Base-by-base conservation (phyloP, 2,797 vertebrate genomes). In the Cuculus canorus region DNA sequence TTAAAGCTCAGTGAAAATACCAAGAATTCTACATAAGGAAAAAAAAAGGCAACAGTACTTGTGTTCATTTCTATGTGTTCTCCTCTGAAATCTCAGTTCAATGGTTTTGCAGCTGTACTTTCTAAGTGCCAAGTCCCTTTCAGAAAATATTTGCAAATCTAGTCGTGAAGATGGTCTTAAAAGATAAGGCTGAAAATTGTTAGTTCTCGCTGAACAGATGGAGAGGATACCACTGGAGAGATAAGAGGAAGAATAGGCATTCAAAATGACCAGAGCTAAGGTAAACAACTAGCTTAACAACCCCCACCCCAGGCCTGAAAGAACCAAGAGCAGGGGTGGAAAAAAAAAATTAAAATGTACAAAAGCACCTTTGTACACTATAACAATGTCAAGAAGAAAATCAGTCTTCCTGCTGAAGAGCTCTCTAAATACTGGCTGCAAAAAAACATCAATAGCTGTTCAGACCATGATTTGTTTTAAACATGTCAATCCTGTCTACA, bases 131-230 rank as follows among this genome's bases (percentile, higher is more conserved):
- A 85, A 93, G 65, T 82, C 77, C 30, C 90, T 95, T 83, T 47
- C 66, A 88, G 45, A 84, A 91, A 95, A 94, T 65, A 65, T 90
- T 95, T 85, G 50, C 50, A 96, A 97, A 97, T 82, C 77, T 78
- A 16, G 28, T 89, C 81, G 92, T 92, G 75, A 93, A 94, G 91
- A 96, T 92, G 75, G 43, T 92, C 82, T 89, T 77, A 66, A 87
- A 77, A 95, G 90, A 78, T 88, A 94, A 97, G 73, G 64, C 47
- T 91, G 85, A 85, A 95, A 97, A 93, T 78, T 85, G 27, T 86
- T 25, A 68, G 48, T 86, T 43, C 22, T 83, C 86, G 68, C 66
- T 82, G 90, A 97, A 82, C 82, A 92, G 69, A 95, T 95, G 79
- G 79, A 93, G 82, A 90, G 88, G 92, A 91, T 92, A 93, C 82